Evolutionary conservation across 2,797 vertebrate genomes (phyloP).

Genomic region (Dendrocincla fuliginosa): DNA sequence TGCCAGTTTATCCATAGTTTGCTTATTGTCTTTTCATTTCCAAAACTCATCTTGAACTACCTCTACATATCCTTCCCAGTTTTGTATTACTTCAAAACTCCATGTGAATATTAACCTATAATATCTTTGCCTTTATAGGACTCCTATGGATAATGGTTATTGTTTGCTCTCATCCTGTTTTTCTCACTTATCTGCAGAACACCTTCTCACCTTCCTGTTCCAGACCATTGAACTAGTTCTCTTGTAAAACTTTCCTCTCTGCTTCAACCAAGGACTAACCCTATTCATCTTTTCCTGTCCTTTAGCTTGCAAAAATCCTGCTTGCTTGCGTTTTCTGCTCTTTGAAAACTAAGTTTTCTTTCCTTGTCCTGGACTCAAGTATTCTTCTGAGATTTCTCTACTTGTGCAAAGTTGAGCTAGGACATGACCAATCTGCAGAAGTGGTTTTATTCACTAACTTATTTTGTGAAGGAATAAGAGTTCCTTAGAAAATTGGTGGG

Average conservation of each 20-base stretch:
- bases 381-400: not conserved
- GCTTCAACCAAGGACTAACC: not conserved
- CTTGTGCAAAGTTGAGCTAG: not conserved
- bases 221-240: not conserved
- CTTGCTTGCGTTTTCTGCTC: not conserved
- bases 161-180: not conserved
- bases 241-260: not conserved
- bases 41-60: not conserved
- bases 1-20: not conserved
- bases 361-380: not conserved
- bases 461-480: not conserved
- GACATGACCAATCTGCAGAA: not conserved
- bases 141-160: not conserved
- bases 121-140: not conserved
- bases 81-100: not conserved
- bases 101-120: not conserved
- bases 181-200: not conserved
- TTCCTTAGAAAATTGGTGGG: not conserved
- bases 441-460: not conserved
- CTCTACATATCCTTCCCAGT: not conserved
- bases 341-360: constrained; percentile 3
- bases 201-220: not conserved
- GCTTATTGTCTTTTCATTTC: not conserved
- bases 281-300: not conserved
- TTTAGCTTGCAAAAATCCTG: not conserved